Conservation (phyloP, 64 coral and sea anemone species). For the Acropora yongei region DNA sequence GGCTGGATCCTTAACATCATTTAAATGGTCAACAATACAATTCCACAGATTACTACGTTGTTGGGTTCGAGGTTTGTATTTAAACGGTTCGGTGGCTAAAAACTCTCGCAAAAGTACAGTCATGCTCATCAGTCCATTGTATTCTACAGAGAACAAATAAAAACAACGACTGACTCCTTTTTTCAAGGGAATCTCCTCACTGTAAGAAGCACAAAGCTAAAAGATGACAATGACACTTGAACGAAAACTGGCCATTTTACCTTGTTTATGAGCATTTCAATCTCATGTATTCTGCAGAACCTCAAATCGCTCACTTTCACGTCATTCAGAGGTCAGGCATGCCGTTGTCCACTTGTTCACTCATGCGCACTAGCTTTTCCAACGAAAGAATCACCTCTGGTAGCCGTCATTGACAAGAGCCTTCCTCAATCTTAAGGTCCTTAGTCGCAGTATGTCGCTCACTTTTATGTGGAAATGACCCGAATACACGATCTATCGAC, state of each 20-base stretch:
- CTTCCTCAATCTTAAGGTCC: too few relatives aligned
- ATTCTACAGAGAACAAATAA: constrained; percentile 61
- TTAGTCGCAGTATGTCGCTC: too few relatives aligned
- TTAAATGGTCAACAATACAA: constrained; percentile 50
- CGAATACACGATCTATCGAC: too few relatives aligned
- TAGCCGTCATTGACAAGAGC: not conserved
- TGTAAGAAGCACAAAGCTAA: not conserved
- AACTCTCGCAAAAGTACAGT: constrained; percentile 37
- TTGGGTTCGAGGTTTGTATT: constrained; percentile 27
- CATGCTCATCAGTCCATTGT: constrained; percentile 54
- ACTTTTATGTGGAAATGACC: too few relatives aligned
- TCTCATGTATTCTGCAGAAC: constrained; percentile 24
- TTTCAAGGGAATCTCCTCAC: constrained; percentile 3
- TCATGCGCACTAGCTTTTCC: not conserved
- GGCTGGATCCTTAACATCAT: constrained; percentile 9
- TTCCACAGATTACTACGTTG: constrained; percentile 55
- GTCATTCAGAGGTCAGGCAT: constrained; percentile 25
- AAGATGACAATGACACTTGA: constrained; percentile 32
- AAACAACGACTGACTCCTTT: constrained; percentile 19
- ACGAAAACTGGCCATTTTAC: constrained; percentile 1
- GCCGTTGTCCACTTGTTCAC: not conserved
- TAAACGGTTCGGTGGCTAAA: constrained; percentile 52
- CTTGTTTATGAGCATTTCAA: constrained; percentile 51
- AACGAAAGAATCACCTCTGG: not conserved
- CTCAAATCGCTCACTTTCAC: constrained; percentile 32